These are phyloP conservation scores for Catagonus wagneri DNA, from an alignment of 2,113 vertebrate genomes.

Conservation along the genomic window DNA sequence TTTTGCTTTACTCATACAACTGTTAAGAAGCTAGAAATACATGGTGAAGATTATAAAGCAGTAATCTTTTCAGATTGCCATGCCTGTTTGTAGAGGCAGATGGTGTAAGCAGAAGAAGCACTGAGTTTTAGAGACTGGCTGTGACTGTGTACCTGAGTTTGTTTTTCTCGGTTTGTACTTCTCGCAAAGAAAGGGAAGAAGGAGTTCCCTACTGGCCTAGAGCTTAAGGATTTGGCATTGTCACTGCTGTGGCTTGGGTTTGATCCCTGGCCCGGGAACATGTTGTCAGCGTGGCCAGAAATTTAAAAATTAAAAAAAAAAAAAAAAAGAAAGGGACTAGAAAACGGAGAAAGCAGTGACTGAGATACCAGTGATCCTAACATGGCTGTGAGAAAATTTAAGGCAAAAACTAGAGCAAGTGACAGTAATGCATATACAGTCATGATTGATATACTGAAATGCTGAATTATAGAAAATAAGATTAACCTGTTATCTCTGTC, in stretches of 20 bases:
- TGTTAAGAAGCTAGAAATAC: not conserved
- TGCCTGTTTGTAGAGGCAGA: not conserved
- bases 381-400: not conserved
- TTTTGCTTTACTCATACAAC: conserved; percentile 11
- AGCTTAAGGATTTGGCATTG: too few relatives aligned
- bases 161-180: not conserved
- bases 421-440: not conserved
- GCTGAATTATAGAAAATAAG: not conserved
- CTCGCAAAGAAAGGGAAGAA: not conserved
- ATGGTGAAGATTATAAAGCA: conserved; percentile 6
- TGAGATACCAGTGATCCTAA: not conserved
- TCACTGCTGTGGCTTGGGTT: too few relatives aligned
- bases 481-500: not conserved
- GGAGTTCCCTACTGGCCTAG: too few relatives aligned
- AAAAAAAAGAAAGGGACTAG: not conserved
- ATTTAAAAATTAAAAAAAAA: too few relatives aligned
- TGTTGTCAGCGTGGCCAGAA: too few relatives aligned
- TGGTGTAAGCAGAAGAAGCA: not conserved
- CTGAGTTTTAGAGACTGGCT: not conserved
- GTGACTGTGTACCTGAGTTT: not conserved
- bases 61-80: not conserved
- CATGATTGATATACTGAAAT: not conserved
- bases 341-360: not conserved
- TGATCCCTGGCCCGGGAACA: too few relatives aligned
- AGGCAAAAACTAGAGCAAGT: not conserved